Evolutionary conservation across 2,888 invertebrate species (phyloP).

Genomic region (Acanthoscelides obtectus): DNA sequence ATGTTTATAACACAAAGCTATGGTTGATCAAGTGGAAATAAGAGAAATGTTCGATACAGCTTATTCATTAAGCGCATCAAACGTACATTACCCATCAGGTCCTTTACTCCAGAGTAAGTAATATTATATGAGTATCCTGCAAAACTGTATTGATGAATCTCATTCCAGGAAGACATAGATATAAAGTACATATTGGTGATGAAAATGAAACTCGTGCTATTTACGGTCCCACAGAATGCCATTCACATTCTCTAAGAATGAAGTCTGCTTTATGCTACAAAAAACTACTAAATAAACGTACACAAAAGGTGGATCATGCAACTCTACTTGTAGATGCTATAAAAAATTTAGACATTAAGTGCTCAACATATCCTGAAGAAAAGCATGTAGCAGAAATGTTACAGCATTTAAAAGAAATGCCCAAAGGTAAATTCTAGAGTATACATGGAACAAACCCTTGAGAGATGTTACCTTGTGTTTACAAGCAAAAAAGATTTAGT

Average conservation of each 20-base stretch:
- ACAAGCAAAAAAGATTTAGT: no score
- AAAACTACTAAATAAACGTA: constrained; percentile 23
- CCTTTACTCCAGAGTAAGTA: constrained; percentile 27
- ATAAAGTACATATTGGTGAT: constrained; percentile 26
- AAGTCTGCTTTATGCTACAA: constrained; percentile 34
- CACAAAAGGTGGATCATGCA: constrained; percentile 5
- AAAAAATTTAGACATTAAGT: constrained; percentile 28
- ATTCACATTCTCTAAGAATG: constrained; percentile 36
- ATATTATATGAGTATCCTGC: not conserved
- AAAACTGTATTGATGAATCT: not conserved
- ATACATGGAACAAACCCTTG: no score
- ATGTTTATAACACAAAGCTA: no score
- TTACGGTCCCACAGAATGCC: constrained; percentile 39
- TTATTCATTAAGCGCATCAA: constrained; percentile 12
- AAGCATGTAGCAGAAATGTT: constrained; percentile 31
- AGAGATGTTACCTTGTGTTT: no score
- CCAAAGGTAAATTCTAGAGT: constrained; percentile 41
- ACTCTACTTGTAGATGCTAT: not conserved
- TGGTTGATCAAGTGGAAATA: not conserved
- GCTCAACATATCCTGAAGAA: constrained; percentile 20
- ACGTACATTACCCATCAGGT: constrained; percentile 22
- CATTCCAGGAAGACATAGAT: constrained; percentile 31
- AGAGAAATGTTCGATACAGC: not conserved
- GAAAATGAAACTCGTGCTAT: constrained; percentile 37
- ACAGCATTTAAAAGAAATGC: constrained; percentile 36